Base-by-base conservation (phyloP, 2,797 vertebrate genomes). In the Amblyraja radiata region DNA sequence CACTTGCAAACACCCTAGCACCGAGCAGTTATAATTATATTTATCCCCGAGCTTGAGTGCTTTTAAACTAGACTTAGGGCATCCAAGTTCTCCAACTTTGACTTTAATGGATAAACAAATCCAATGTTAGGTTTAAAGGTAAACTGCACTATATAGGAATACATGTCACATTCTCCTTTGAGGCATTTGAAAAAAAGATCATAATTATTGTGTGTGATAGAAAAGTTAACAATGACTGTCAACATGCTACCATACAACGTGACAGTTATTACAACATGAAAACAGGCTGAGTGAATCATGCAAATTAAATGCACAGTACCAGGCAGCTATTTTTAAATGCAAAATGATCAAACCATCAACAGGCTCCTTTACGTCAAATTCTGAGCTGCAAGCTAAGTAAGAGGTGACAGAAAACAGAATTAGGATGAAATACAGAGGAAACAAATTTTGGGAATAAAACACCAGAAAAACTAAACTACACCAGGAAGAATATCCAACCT, bases 271-370 rank as follows among this genome's bases (percentile, higher is more conserved):
- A 73, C 32, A 46, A 74, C 68, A 9, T 25, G 10, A 74, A 73
- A 73, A 74, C 11, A 73, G 84, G 65, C 68, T 74, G 32, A 91
- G 21, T 71, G 65, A 91, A 39, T 91, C 68, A 91, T 73, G 65
- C 88, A 91, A 71, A 46, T 46, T 91, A 73, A 91, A 71, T 90
- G 21, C 68, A 91, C 39, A 25, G 32, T 91, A 28, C 68, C 68
- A 46, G 36, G 18, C 46, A 6, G 46, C 71, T 92, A 92, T 92
- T 92, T 92, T 92, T 74, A 92, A 58, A 39, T 92, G 71, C 65
- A 92, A 92, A 39, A 92, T 92, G 14, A 92, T 76, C 39, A 74
- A 76, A 92, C 54, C 36, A 76, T 16, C 10, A 68, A 88, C 61
- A 68, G 63, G 32, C 16, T 88, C 36, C n/a, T 36, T 88, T 68